A percentile compares a stretch with the other conserved stretches of the same genome.
Evolutionary conservation across 2,797 vertebrate species (phyloP).

Genomic region (Erpetoichthys calabaricus): DNA sequence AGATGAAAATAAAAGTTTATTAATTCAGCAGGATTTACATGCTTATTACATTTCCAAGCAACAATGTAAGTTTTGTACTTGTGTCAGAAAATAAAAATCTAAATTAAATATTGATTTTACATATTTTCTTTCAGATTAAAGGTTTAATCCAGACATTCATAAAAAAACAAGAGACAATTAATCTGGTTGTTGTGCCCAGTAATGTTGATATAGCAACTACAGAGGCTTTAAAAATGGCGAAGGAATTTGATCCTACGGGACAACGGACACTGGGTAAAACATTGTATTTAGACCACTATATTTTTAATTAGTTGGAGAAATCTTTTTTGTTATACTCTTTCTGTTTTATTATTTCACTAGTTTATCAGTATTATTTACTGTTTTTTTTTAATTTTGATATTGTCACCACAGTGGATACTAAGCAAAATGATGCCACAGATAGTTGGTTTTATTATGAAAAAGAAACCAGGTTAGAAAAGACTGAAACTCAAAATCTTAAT

Average conservation of each 20-base stretch:
- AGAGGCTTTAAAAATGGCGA: constrained; percentile 77
- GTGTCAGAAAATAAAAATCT: neutral
- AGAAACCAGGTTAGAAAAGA: too few species aligned
- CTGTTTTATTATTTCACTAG: constrained; percentile 4
- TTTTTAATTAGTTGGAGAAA: neutral
- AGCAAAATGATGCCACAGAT: too few species aligned
- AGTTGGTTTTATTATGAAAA: too few species aligned
- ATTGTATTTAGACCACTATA: constrained; percentile 2
- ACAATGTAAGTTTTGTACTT: neutral
- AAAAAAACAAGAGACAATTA: constrained; percentile 66
- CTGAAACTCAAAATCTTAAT: too few species aligned
- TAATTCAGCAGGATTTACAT: too few species aligned
- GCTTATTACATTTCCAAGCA: too few species aligned
- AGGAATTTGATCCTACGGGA: constrained; percentile 61
- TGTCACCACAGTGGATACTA: neutral
- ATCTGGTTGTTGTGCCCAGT: constrained; percentile 70
- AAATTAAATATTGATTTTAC: neutral
- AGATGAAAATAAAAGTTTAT: too few species aligned
- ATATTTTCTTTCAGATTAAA: constrained; percentile 52
- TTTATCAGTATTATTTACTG: neutral
- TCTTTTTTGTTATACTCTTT: neutral
- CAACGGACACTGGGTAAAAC: constrained; percentile 72
- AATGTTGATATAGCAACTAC: constrained; percentile 84
- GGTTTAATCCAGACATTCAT: constrained; percentile 56
- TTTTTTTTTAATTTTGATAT: constrained; percentile 2